Evolutionary conservation across 2,797 vertebrate species (phyloP).

Genomic region (Clarias fuscus): DNA sequence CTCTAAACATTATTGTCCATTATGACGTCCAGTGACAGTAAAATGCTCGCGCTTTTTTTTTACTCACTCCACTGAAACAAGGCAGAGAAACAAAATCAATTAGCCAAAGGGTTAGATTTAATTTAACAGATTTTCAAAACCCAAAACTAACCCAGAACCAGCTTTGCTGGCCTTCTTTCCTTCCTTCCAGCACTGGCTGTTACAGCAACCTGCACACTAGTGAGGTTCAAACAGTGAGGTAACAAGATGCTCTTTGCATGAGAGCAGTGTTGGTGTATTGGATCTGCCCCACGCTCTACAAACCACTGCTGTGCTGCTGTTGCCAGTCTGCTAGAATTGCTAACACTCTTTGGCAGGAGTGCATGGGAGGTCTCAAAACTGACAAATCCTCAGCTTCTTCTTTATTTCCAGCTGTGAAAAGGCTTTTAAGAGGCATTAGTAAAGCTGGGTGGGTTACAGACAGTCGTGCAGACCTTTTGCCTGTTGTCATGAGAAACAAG

Average conservation of each 20-base stretch:
- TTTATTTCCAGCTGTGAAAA: conserved; percentile 39
- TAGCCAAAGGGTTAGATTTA: background rate
- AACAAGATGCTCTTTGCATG: conserved; percentile 55
- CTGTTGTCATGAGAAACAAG: background rate
- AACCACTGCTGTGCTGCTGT: conserved; percentile 47
- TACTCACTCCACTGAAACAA: conserved; percentile 13
- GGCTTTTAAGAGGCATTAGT: conserved; percentile 24
- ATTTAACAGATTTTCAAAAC: background rate
- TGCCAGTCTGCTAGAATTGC: conserved; percentile 8
- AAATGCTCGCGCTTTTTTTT: conserved; percentile 38
- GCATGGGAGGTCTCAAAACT: conserved; percentile 22
- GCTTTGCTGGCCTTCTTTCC: background rate
- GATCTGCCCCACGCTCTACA: conserved; percentile 27
- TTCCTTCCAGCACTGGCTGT: conserved; percentile 18
- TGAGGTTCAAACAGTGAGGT: conserved; percentile 30
- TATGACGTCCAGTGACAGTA: background rate
- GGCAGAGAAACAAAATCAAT: background rate
- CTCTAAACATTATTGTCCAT: background rate
- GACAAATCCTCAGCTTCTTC: conserved; percentile 20
- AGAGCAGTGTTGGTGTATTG: background rate
- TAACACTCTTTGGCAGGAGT: conserved; percentile 52
- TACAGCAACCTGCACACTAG: conserved; percentile 15
- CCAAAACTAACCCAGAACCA: background rate
- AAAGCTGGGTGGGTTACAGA: background rate
- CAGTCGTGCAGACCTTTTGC: background rate